Evolutionary conservation across 2,888 invertebrate species (phyloP).

Genomic region (Micoletzkya japonica): DNA sequence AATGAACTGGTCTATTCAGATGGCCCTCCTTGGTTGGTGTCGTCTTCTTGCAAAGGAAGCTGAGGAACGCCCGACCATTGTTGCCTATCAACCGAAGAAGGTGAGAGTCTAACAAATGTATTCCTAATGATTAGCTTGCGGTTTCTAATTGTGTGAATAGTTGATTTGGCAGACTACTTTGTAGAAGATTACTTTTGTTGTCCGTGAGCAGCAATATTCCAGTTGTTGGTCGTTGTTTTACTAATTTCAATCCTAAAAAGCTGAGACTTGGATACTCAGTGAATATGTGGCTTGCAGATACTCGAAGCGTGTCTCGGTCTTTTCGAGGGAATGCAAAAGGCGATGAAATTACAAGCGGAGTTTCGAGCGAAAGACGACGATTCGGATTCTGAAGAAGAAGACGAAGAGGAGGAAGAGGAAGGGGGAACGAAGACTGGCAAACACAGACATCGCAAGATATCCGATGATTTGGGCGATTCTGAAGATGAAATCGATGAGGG

Average conservation of each 20-base stretch:
- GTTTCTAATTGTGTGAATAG: too few relatives aligned
- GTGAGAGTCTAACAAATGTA: not conserved
- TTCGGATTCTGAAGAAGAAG: slow-evolving; percentile 9
- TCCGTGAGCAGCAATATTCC: too few relatives aligned
- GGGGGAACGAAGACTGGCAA: slow-evolving; percentile 24
- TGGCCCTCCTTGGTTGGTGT: slow-evolving; percentile 30
- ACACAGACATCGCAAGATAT: slow-evolving; percentile 26
- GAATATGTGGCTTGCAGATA: not conserved
- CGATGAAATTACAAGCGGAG: slow-evolving; percentile 27
- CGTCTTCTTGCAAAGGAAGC: slow-evolving; percentile 1
- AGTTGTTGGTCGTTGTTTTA: too few relatives aligned
- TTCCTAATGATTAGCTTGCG: not conserved
- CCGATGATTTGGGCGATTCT: slow-evolving; percentile 24
- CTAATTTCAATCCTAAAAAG: too few relatives aligned
- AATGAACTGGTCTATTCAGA: too few relatives aligned
- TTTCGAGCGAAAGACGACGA: slow-evolving; percentile 11
- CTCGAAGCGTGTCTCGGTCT: slow-evolving; percentile 21
- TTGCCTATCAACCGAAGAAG: slow-evolving; percentile 28
- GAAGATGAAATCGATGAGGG: slow-evolving; percentile 30
- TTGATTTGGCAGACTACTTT: too few relatives aligned
- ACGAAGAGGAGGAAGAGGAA: slow-evolving; percentile 16
- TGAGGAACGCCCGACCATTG: slow-evolving; percentile 10
- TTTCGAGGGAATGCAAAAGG: slow-evolving; percentile 29
- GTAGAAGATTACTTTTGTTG: too few relatives aligned
- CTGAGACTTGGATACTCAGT: too few relatives aligned